Percentiles rank a stretch among this genome's conserved stretches.
These are phyloP conservation scores for Ooceraea biroi DNA, from an alignment of 1,140 invertebrate genomes.

Conservation along the genomic window DNA sequence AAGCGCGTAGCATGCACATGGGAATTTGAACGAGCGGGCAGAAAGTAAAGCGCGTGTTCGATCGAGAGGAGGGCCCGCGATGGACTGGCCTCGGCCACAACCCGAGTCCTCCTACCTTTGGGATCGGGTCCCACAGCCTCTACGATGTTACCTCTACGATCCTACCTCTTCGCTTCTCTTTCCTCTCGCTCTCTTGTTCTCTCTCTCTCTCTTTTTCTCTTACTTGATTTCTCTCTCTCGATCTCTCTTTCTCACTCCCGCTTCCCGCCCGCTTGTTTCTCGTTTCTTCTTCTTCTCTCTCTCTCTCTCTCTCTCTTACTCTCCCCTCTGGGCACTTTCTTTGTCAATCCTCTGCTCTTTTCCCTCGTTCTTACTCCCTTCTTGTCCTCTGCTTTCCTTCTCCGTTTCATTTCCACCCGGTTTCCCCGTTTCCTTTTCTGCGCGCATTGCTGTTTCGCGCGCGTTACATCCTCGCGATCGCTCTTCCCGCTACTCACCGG, in stretches of 20 bases:
- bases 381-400: slow-evolving; percentile 54
- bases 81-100: slow-evolving; percentile 84
- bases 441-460: slow-evolving; percentile 75
- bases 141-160: slow-evolving; percentile 84
- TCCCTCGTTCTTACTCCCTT: slow-evolving; percentile 58
- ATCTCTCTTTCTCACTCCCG: slow-evolving; percentile 64
- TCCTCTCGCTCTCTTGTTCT: slow-evolving; percentile 53
- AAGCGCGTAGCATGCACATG: slow-evolving; percentile 70
- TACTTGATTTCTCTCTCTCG: slow-evolving; percentile 15
- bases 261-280: slow-evolving; percentile 51
- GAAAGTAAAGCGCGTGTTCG: slow-evolving; percentile 83
- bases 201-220: slow-evolving; percentile 50
- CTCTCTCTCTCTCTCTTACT: slow-evolving; percentile 64
- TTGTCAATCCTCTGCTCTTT: slow-evolving; percentile 53
- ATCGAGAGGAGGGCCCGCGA: slow-evolving; percentile 85
- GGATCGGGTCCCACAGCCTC: slow-evolving; percentile 84
- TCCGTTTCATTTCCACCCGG: slow-evolving; percentile 58
- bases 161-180: slow-evolving; percentile 76
- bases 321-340: no score
- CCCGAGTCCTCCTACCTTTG: slow-evolving; percentile 83
- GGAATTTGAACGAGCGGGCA: slow-evolving; percentile 82
- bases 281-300: slow-evolving; percentile 64
- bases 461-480: slow-evolving; percentile 60
- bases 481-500: slow-evolving; percentile 41
- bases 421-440: slow-evolving; percentile 74